These are phyloP conservation scores for Ceuthmochares aereus DNA, from an alignment of 2,113 vertebrate genomes.

Conservation along the genomic window DNA sequence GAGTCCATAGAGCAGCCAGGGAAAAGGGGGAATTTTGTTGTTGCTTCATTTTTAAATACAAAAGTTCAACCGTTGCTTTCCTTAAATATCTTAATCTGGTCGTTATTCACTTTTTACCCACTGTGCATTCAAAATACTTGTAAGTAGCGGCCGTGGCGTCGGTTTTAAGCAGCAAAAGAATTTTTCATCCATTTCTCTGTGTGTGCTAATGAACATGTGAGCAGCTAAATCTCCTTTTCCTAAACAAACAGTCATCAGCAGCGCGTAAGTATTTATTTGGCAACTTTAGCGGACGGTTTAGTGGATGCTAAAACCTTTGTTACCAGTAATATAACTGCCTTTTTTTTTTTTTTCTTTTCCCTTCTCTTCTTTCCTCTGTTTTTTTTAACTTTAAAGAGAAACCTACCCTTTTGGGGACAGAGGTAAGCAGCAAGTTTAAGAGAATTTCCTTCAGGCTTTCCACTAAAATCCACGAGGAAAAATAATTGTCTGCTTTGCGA, in stretches of 20 bases:
- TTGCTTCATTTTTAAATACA: conserved; percentile 62
- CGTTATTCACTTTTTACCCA: conserved; percentile 62
- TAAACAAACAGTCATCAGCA: conserved; percentile 61
- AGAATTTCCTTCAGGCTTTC: conserved; percentile 60
- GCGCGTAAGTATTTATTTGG: conserved; percentile 72
- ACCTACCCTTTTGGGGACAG: conserved; percentile 20
- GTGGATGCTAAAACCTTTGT: conserved; percentile 71
- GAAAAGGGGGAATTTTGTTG: not conserved
- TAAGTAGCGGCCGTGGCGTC: conserved; percentile 58
- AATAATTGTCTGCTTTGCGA: conserved; percentile 68
- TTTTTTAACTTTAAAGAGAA: conserved; percentile 27
- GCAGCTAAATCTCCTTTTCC: conserved; percentile 61
- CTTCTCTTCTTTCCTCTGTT: not conserved
- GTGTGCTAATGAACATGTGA: conserved; percentile 69
- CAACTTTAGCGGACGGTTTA: conserved; percentile 76
- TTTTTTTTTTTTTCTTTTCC: not conserved
- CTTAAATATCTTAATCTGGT: conserved; percentile 80
- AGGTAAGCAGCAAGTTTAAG: conserved; percentile 53
- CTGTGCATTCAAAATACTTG: conserved; percentile 50
- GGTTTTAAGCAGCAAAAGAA: conserved; percentile 60
- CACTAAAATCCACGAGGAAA: conserved; percentile 42
- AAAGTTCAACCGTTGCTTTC: conserved; percentile 84
- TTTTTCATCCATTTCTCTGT: conserved; percentile 60
- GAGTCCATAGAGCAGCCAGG: conserved; percentile 34
- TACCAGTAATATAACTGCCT: conserved; percentile 30